Evolutionary conservation across 2,888 invertebrate species (phyloP).

Genomic region (Oligia strigilis): DNA sequence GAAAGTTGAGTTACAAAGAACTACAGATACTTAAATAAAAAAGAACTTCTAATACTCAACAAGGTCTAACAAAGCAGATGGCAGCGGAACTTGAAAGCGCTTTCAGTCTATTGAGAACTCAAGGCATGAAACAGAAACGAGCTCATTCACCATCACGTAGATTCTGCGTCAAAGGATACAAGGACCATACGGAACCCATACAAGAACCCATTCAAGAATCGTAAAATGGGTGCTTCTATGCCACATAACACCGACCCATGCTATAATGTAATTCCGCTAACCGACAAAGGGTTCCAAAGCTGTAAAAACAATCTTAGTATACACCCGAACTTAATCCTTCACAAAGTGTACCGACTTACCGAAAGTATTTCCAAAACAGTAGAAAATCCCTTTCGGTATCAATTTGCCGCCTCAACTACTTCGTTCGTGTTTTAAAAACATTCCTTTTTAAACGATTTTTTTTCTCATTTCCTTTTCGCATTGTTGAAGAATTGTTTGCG

Average conservation of each 20-base stretch:
- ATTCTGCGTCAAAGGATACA: conserved; percentile 79
- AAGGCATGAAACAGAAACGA: conserved; percentile 87
- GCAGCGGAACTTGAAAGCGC: conserved; percentile 65
- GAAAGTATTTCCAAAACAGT: conserved; percentile 89
- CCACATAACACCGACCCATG: conserved; percentile 74
- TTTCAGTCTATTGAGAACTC: conserved; percentile 79
- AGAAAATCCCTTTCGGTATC: conserved; percentile 88
- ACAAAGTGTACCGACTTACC: conserved; percentile 84
- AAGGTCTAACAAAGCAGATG: conserved; percentile 47
- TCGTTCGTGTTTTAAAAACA: conserved; percentile 80
- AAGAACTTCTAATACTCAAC: conserved; percentile 37
- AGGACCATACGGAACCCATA: conserved; percentile 68
- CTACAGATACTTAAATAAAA: conserved; percentile 24
- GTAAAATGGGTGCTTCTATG: conserved; percentile 80
- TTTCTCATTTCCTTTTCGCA: conserved; percentile 70
- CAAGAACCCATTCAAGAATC: conserved; percentile 78
- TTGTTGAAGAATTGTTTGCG: conserved; percentile 62
- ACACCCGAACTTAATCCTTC: conserved; percentile 85
- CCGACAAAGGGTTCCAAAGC: conserved; percentile 89
- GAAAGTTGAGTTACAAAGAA: conserved; percentile 32
- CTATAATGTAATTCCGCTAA: conserved; percentile 81
- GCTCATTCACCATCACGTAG: conserved; percentile 85
- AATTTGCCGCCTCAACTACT: conserved; percentile 88
- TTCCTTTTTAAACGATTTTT: conserved; percentile 67
- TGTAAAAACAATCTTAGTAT: conserved; percentile 88